These are phyloP conservation scores for Grus americana DNA, from an alignment of 2,113 vertebrate species.

Conservation along the genomic window DNA sequence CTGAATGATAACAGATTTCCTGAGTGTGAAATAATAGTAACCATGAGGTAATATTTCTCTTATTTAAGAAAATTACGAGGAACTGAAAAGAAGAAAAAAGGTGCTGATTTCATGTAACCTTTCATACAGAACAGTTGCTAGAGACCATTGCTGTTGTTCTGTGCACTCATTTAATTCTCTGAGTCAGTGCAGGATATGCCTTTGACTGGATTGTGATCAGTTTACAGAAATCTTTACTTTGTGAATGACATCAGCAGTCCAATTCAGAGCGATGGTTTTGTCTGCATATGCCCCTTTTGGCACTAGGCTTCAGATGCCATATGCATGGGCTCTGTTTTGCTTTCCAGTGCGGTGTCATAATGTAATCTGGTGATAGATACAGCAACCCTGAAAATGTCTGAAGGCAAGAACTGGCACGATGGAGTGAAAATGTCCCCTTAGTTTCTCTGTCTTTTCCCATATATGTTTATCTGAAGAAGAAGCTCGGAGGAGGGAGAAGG, in stretches of 20 bases:
- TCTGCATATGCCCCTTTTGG: not conserved
- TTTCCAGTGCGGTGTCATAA: not conserved
- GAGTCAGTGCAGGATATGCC: not conserved
- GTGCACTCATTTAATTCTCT: not conserved
- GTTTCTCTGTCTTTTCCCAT: not conserved
- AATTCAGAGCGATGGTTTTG: not conserved
- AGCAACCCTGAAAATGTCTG: not conserved
- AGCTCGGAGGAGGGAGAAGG: not conserved
- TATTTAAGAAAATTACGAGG: not conserved
- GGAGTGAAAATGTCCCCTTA: not conserved
- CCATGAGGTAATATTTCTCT: not conserved
- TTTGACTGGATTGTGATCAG: not conserved
- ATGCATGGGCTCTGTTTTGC: fast-evolving
- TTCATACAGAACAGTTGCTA: not conserved
- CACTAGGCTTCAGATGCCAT: not conserved
- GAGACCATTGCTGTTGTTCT: not conserved
- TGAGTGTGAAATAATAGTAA: not conserved
- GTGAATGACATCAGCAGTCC: not conserved
- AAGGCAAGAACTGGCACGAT: not conserved
- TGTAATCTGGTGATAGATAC: not conserved
- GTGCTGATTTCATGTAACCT: not conserved
- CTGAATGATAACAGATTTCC: not conserved
- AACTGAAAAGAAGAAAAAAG: not conserved
- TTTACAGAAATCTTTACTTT: not conserved
- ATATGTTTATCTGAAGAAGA: not conserved